A percentile compares a stretch with the other conserved stretches of the same genome.
Conservation (phyloP, 2,797 vertebrate genomes). For the Calcarius lapponicus region DNA sequence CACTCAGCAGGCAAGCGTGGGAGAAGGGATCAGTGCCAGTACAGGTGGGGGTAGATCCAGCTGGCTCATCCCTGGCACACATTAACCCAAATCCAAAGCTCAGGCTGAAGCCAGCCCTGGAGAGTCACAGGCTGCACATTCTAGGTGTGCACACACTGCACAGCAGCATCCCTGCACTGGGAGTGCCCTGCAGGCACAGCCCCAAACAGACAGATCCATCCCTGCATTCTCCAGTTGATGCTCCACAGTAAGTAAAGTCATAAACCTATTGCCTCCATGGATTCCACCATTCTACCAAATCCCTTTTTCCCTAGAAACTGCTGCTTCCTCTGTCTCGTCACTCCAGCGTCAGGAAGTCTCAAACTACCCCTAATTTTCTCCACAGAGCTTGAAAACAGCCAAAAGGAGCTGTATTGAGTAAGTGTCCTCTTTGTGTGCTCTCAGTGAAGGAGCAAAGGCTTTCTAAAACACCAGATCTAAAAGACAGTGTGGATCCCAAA, state of each 20-base stretch:
- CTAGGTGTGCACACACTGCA: not conserved
- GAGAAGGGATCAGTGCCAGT: not conserved
- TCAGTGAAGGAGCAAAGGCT: not conserved
- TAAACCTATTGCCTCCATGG: not conserved
- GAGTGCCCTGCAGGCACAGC: not conserved
- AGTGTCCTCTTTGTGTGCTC: not conserved
- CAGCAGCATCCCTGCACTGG: accelerated
- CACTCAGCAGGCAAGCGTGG: not conserved
- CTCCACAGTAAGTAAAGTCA: not conserved
- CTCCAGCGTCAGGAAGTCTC: not conserved
- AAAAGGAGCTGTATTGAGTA: not conserved
- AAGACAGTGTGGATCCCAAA: not conserved
- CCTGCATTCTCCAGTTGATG: not conserved
- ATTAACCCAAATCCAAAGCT: not conserved
- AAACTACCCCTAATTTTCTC: not conserved
- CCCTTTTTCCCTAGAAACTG: not conserved
- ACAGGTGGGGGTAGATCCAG: not conserved
- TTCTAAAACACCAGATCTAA: not conserved
- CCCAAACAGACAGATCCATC: not conserved
- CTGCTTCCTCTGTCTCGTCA: accelerated
- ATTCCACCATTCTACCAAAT: not conserved
- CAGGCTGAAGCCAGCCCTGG: not conserved
- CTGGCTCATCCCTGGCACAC: not conserved
- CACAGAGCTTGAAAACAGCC: not conserved
- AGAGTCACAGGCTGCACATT: accelerated